A percentile compares a stretch with the other conserved stretches of the same genome.
Evolutionary conservation across 2,888 invertebrate genomes (phyloP).

Genomic region (Drosophila pseudotakahashii): DNA sequence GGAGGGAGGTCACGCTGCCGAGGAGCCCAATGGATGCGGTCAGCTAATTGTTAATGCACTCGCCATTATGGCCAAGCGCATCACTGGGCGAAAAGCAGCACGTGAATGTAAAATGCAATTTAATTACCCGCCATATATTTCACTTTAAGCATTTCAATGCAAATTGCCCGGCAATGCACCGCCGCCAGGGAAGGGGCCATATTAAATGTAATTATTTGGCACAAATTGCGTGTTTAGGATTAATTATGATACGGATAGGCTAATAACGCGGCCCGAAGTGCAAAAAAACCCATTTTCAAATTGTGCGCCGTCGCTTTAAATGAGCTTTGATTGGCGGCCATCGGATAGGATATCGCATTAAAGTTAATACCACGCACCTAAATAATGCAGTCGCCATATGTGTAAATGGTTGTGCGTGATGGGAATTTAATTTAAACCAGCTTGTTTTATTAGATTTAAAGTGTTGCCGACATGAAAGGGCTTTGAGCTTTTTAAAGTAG

Average conservation of each 20-base stretch:
- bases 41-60: constrained; percentile 80
- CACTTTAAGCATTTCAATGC: constrained; percentile 78
- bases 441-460: constrained; percentile 19
- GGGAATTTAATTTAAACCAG: constrained; percentile 46
- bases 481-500: neutral
- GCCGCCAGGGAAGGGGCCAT: constrained; percentile 13
- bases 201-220: constrained; percentile 81
- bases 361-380: constrained; percentile 46
- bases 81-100: constrained; percentile 42
- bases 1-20: constrained; percentile 30
- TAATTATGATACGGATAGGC: constrained; percentile 81
- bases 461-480: neutral
- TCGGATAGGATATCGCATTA: constrained; percentile 51
- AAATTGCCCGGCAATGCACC: constrained; percentile 45
- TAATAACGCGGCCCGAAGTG: constrained; percentile 76
- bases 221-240: constrained; percentile 82
- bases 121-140: constrained; percentile 78
- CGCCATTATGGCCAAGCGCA: constrained; percentile 62
- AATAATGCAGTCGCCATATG: constrained; percentile 39
- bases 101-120: constrained; percentile 79
- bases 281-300: constrained; percentile 73
- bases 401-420: constrained; percentile 54
- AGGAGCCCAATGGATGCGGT: constrained; percentile 72
- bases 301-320: constrained; percentile 62
- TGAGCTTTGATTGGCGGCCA: constrained; percentile 53